A percentile compares a stretch with the other conserved stretches of the same genome.
phyloP scores from a whole-genome alignment of 2,888 invertebrate genomes.

The Pycnomerus fuliginosus region DNA sequence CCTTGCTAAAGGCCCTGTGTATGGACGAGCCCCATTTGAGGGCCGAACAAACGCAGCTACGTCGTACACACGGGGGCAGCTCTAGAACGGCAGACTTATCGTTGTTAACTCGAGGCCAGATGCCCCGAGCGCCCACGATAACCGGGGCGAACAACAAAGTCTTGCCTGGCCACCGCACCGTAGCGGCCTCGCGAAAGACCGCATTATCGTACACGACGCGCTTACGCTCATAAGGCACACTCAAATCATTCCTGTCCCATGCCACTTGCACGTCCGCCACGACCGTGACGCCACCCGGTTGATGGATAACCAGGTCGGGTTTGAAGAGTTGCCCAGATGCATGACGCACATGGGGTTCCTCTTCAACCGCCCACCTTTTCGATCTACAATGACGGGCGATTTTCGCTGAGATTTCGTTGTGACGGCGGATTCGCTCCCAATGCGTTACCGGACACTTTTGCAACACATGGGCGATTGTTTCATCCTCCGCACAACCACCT shows the following conservation, averaged over 20 bases:
- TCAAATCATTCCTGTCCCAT: not conserved
- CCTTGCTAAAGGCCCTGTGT: not conserved
- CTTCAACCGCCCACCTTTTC: not conserved
- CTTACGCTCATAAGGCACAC: slow-evolving; percentile 12
- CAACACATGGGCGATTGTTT: not conserved
- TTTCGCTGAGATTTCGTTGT: not conserved
- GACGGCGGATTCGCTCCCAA: not conserved
- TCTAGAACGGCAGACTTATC: slow-evolving; percentile 1
- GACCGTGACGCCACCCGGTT: not conserved
- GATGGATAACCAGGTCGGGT: slow-evolving; percentile 25
- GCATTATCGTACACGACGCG: slow-evolving; percentile 22
- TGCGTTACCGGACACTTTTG: not conserved
- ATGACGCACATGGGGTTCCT: not conserved
- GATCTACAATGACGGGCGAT: not conserved
- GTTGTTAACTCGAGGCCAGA: slow-evolving; percentile 30
- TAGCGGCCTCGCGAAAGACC: slow-evolving; percentile 24
- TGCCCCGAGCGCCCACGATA: slow-evolving; percentile 31
- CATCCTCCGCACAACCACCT: not conserved
- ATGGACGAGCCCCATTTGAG: slow-evolving; percentile 9
- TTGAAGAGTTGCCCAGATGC: slow-evolving; percentile 9
- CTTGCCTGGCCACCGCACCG: slow-evolving; percentile 19
- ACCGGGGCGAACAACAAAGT: slow-evolving; percentile 17
- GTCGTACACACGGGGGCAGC: slow-evolving; percentile 9
- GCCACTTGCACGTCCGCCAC: slow-evolving; percentile 1
- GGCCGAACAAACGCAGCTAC: slow-evolving; percentile 15